phyloP scores from a whole-genome alignment of 1,140 invertebrate genomes.

The Drosophila sucinea region DNA sequence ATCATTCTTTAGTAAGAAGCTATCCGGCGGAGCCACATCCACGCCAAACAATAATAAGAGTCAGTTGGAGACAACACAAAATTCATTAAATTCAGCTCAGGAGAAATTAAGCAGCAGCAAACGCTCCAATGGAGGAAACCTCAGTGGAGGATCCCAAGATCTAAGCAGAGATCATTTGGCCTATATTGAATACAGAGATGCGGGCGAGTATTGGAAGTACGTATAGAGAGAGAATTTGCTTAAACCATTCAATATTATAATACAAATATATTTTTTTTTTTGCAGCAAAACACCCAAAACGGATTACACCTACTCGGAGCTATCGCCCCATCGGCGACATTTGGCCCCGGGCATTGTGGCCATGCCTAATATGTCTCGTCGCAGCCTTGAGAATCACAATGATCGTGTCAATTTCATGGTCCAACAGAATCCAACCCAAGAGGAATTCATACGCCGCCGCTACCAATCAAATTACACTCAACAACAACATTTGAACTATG shows the following conservation, averaged over 20 bases:
- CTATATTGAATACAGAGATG: conserved; percentile 86
- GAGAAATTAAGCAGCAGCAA: conserved; percentile 52
- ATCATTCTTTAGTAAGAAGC: conserved; percentile 43
- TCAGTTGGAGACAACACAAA: conserved; percentile 68
- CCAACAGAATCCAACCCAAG: conserved; percentile 66
- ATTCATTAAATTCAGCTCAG: conserved; percentile 65
- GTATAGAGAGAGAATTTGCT: conserved; percentile 54
- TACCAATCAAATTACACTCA: conserved; percentile 58
- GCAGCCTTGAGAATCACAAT: conserved; percentile 84
- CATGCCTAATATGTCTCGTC: conserved; percentile 92
- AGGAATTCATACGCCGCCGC: conserved; percentile 73
- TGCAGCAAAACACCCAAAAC: conserved; percentile 90
- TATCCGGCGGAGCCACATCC: conserved; percentile 55
- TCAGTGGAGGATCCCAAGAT: conserved; percentile 38
- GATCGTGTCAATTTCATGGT: conserved; percentile 77
- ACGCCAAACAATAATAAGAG: conserved; percentile 57
- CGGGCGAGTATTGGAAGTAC: conserved; percentile 88
- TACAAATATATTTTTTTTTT: not conserved
- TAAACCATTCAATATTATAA: not conserved
- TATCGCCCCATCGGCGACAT: conserved; percentile 90
- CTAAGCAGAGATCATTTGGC: conserved; percentile 83
- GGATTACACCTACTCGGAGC: conserved; percentile 90
- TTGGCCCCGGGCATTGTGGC: conserved; percentile 90
- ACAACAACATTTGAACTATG: conserved; percentile 60
- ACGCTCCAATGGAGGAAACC: conserved; percentile 73